Evolutionary conservation across 2,113 vertebrate species (phyloP), one percentile per base, ranked within the genome.

Genomic region (Columba livia): DNA sequence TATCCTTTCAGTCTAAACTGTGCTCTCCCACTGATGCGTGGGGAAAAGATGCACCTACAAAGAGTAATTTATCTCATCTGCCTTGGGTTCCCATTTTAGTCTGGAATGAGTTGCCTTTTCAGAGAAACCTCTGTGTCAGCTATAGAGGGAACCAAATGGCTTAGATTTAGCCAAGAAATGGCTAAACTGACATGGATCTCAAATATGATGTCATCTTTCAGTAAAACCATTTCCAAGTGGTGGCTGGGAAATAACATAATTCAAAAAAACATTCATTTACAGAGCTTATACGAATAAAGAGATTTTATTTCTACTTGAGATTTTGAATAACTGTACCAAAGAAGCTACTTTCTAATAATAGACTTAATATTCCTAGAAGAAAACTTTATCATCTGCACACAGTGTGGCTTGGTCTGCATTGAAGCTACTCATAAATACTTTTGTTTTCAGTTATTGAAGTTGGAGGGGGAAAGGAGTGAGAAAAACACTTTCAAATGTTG

Each of bases 351-450:
- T 91, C 69, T 89, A 81, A 85, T 85, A 77, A 61, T 57, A 65
- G 44, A 83, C 38, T 89, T 69, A 16, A 36, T 96, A 96, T 75
- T 96, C 72, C 74, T 92, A 69, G 89, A 94, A 90, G 47, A 75
- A 96, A 95, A 31, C 17, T 44, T 62, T 20, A 87, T 93, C 50
- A 79, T 86, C 87, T 97, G 29, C 25, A 47, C 70, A 18, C 34
- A 73, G 51, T 34, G 18, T 85, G 58, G 66, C 10, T 93, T 88
- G 60, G 47, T 26, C 31, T 38, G 44, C 8, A 20, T 12, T 42
- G 16, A 83, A 40, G 16, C 53, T 79, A 16, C 20, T 40, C 7
- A 57, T 44, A 73, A 75, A 69, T 92, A 67, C 66, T 94, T 96
- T 83, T 83, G 19, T n/a, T 93, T 86, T 70, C 82, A 58, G 0